phyloP scores from a whole-genome alignment of 2,797 vertebrate genomes.

The Anguilla obscura region DNA sequence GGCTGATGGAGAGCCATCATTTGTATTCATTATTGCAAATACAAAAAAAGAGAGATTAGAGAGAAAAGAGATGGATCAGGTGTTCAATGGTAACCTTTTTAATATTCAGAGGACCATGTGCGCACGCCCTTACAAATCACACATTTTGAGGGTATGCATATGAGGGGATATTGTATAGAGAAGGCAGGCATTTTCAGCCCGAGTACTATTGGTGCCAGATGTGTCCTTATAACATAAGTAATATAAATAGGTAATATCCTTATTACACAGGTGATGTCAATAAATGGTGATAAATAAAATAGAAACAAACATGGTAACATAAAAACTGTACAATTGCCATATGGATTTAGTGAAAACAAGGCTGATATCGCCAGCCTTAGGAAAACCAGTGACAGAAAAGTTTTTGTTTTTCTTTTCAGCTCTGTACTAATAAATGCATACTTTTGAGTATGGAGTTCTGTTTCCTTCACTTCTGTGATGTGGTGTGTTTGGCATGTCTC shows the following conservation, averaged over 20 bases:
- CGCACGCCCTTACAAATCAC: background rate
- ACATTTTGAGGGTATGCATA: background rate
- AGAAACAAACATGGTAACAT: background rate
- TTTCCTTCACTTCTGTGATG: background rate
- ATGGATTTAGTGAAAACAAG: background rate
- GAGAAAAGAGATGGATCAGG: background rate
- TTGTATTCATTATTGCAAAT: constrained; percentile 15
- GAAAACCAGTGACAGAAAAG: background rate
- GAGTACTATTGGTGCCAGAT: background rate
- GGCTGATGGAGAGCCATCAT: background rate
- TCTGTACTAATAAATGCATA: background rate
- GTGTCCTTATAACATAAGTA: background rate
- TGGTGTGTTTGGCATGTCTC: background rate
- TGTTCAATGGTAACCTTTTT: constrained; percentile 19
- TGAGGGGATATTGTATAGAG: background rate
- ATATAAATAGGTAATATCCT: background rate
- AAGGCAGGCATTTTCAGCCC: background rate
- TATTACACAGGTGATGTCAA: background rate
- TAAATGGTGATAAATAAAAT: background rate
- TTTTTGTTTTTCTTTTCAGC: background rate
- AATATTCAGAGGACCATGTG: background rate
- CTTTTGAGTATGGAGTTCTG: background rate
- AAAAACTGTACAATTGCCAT: background rate
- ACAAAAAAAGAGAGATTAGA: constrained; percentile 4
- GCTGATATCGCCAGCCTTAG: background rate